phyloP scores from a whole-genome alignment of 2,888 invertebrate species.

The Oxystoma pomonae region DNA sequence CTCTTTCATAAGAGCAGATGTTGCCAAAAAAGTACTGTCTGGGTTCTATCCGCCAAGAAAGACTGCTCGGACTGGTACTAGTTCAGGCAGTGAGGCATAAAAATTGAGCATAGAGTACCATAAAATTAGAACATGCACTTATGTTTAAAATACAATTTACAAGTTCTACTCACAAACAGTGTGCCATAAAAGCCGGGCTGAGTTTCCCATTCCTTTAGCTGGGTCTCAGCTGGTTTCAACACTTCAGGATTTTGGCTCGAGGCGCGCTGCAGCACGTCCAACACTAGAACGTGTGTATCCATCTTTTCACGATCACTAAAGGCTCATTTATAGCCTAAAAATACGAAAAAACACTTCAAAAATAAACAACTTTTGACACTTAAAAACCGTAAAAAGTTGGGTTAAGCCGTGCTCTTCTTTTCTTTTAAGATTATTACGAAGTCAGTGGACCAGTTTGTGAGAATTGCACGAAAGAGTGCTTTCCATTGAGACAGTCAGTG shows the following conservation, averaged over 20 bases:
- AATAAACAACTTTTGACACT: constrained; percentile 10
- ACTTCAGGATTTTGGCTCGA: constrained; percentile 80
- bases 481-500: no score
- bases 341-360: not conserved
- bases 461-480: no score
- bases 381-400: constrained; percentile 1
- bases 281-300: constrained; percentile 54
- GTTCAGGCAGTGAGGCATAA: no score
- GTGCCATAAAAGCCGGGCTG: constrained; percentile 86
- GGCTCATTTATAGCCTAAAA: not conserved
- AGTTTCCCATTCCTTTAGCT: constrained; percentile 83
- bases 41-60: no score
- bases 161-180: constrained; percentile 67
- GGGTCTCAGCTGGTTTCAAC: constrained; percentile 83
- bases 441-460: no score
- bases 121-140: no score
- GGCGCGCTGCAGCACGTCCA: constrained; percentile 76
- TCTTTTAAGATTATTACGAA: no score
- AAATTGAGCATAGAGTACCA: no score
- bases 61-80: no score
- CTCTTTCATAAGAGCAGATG: no score
- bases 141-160: constrained; percentile 5
- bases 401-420: not conserved
- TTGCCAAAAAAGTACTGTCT: no score
- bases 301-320: constrained; percentile 8